phyloP scores from a whole-genome alignment of 2,888 invertebrate genomes.

The Julus scanicus region DNA sequence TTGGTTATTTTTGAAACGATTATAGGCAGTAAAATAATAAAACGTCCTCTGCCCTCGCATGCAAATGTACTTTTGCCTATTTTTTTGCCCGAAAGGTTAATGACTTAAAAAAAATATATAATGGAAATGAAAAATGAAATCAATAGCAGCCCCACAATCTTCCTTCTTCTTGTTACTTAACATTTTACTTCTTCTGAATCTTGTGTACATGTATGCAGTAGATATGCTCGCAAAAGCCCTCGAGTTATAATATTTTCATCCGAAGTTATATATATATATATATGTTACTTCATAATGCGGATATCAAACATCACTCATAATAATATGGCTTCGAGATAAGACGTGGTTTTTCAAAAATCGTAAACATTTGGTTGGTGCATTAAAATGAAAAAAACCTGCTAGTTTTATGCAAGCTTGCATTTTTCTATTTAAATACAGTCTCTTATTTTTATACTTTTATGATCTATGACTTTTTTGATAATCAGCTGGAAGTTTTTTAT shows the following conservation, averaged over 20 bases:
- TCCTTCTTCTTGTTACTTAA: not conserved
- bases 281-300: not conserved
- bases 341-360: not conserved
- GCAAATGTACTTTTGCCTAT: too few species aligned
- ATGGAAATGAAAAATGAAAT: constrained; percentile 3
- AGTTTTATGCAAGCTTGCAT: not conserved
- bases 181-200: not conserved
- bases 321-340: constrained; percentile 5
- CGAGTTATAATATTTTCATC: not conserved
- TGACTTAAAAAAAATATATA: constrained; percentile 22
- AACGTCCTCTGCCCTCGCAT: not conserved
- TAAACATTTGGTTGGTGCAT: not conserved
- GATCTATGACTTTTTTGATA: not conserved
- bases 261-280: too few species aligned
- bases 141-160: not conserved
- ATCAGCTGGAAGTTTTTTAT: too few species aligned
- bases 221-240: not conserved
- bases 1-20: not conserved
- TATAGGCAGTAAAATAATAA: not conserved
- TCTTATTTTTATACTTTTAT: not conserved
- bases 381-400: too few species aligned
- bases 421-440: not conserved
- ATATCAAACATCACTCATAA: constrained; percentile 18
- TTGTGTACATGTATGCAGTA: not conserved
- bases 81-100: not conserved